These are phyloP conservation scores for Poecilia velifera DNA, from an alignment of 2,797 vertebrate species.

Conservation along the genomic window DNA sequence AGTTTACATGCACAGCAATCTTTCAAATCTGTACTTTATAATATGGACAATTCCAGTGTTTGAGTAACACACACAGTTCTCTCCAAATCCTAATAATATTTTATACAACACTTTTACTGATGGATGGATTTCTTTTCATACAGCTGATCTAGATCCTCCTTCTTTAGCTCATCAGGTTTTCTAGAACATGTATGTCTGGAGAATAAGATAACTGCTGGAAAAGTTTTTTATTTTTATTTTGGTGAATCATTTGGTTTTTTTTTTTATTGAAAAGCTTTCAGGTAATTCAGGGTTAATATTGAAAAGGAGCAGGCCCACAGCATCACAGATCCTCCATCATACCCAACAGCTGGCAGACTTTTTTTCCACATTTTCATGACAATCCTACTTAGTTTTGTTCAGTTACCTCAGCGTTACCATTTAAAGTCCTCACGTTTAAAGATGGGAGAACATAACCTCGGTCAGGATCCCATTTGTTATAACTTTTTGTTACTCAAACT, in stretches of 20 bases:
- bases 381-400: background rate
- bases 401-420: too few species aligned
- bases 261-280: background rate
- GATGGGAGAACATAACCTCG: too few species aligned
- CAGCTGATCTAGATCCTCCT: background rate
- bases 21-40: background rate
- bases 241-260: background rate
- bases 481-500: too few species aligned
- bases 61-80: background rate
- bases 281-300: background rate
- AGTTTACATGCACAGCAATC: slow-evolving; percentile 3
- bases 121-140: background rate
- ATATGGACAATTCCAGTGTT: background rate
- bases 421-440: too few species aligned
- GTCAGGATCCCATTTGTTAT: too few species aligned
- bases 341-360: background rate
- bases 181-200: background rate
- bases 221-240: background rate
- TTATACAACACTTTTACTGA: background rate
- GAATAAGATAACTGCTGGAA: background rate
- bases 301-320: background rate
- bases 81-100: background rate
- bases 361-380: background rate
- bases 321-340: background rate
- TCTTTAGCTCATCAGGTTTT: background rate